Base-by-base conservation (phyloP, 2,888 invertebrate genomes). In the Aporophyla nigra region DNA sequence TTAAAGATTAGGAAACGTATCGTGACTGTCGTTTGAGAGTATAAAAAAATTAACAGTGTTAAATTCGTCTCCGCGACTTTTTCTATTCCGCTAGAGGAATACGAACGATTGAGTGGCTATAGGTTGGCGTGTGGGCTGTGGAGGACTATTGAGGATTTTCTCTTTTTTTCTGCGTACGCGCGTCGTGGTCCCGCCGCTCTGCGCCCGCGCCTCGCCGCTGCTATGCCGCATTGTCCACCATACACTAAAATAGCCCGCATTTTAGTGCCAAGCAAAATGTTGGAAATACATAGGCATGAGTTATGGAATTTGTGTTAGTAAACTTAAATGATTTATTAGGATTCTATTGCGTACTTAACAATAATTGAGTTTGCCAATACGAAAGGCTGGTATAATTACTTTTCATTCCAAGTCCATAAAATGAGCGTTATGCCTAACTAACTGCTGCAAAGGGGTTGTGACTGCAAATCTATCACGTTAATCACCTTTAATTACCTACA, bases 81-180 rank as follows among this genome's bases (percentile, higher is more conserved):
- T 87, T 88, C 82, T 93, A 85, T 90, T 78, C 85, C 77, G 82
- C 90, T 91, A 92, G 89, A 90, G 90, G 89, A 93, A 93, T 93
- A 93, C 92, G 92, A 92, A 93, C 95, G 95, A 95, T 95, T 95
- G 96, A 96, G 96, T 95, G 95, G 94, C 95, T 94, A 94, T 92
- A 94, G 95, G 94, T 90, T 93, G 94, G 95, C 95, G 96, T 95
- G 96, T 96, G 96, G 96, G 96, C 95, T 90, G 96, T 92, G 89
- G 94, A 95, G 95, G 93, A 95, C 96, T 94, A 95, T 96, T 93
- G 93, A 94, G 88, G 88, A 89, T 93, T 92, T 93, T 92, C 89
- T 92, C 88, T 93, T 95, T 95, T 95, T 95, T 94, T 92, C 88
- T 91, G 90, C 92, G 92, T 93, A 91, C 91, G 91, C 91, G 88